Conservation (phyloP, 2,113 vertebrate genomes). For the Nothobranchius kuhntae region DNA sequence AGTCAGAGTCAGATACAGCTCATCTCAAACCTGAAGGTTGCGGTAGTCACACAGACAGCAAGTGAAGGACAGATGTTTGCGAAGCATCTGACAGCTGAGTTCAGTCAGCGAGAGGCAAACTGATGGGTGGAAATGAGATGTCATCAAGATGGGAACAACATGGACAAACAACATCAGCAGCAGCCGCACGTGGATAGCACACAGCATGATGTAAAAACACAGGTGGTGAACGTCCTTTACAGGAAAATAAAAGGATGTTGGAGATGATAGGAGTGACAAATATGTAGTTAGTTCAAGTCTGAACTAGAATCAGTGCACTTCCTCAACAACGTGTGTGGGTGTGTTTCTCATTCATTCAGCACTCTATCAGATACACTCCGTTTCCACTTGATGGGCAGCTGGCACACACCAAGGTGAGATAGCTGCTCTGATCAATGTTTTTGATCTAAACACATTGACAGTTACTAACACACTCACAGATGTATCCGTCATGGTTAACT, state of each 20-base stretch:
- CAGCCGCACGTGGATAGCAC: not conserved
- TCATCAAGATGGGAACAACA: slow-evolving; percentile 48
- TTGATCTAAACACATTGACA: slow-evolving; percentile 58
- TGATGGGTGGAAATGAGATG: slow-evolving; percentile 67
- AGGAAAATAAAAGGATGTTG: too few relatives aligned
- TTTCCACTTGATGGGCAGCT: slow-evolving; percentile 64
- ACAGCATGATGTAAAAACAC: slow-evolving; percentile 1
- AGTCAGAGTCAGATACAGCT: slow-evolving; percentile 18
- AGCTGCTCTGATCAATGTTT: slow-evolving; percentile 68
- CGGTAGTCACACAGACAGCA: slow-evolving; percentile 19
- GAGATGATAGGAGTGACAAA: not conserved
- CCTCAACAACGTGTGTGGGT: not conserved
- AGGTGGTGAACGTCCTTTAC: not conserved
- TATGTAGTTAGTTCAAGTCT: not conserved
- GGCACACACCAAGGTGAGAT: slow-evolving; percentile 61
- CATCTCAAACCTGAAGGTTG: slow-evolving; percentile 52
- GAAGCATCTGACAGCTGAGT: slow-evolving; percentile 54
- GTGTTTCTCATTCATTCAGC: slow-evolving; percentile 45
- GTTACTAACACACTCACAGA: slow-evolving; percentile 40
- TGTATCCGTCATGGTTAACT: slow-evolving; percentile 52
- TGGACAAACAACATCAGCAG: slow-evolving; percentile 23
- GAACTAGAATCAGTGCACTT: not conserved
- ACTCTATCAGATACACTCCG: slow-evolving; percentile 60
- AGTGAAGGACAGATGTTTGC: slow-evolving; percentile 53
- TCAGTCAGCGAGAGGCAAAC: slow-evolving; percentile 47